A percentile compares a stretch with the other conserved stretches of the same genome.
phyloP scores from a whole-genome alignment of 2,888 invertebrate genomes.

The Mactromeris polynyma region DNA sequence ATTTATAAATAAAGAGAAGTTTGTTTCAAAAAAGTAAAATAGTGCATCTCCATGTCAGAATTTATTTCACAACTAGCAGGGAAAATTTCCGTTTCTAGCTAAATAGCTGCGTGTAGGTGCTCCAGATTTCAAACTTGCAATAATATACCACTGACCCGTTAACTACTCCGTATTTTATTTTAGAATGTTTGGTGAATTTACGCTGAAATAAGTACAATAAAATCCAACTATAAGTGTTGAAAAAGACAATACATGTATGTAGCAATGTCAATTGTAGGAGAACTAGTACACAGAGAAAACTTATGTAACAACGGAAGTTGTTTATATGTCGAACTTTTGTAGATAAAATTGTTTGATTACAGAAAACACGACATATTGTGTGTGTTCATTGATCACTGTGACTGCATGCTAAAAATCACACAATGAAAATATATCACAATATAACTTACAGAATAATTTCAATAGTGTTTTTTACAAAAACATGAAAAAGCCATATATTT shows the following conservation, averaged over 20 bases:
- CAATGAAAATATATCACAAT: too few species aligned
- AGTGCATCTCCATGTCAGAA: not conserved
- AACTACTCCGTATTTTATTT: conserved; percentile 15
- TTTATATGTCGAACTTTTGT: too few species aligned
- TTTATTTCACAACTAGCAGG: not conserved
- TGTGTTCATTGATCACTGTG: too few species aligned
- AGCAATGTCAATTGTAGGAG: not conserved
- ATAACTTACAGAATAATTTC: too few species aligned
- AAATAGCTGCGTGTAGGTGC: not conserved
- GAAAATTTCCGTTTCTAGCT: not conserved
- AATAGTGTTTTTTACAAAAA: too few species aligned
- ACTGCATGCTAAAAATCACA: too few species aligned
- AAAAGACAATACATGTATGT: not conserved
- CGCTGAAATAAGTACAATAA: conserved; percentile 27
- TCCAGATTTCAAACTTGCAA: not conserved
- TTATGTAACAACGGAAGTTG: not conserved
- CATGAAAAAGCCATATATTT: too few species aligned
- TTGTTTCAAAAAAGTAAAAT: not conserved
- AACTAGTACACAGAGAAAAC: not conserved
- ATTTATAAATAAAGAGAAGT: not conserved
- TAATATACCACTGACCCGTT: conserved; percentile 27
- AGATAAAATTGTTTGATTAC: too few species aligned
- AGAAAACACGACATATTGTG: too few species aligned
- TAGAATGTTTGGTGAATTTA: conserved; percentile 10
- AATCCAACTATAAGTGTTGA: not conserved